A percentile compares a stretch with the other conserved stretches of the same genome.
These are phyloP conservation scores for Aphelocoma coerulescens DNA, from an alignment of 2,113 vertebrate genomes.

Conservation along the genomic window DNA sequence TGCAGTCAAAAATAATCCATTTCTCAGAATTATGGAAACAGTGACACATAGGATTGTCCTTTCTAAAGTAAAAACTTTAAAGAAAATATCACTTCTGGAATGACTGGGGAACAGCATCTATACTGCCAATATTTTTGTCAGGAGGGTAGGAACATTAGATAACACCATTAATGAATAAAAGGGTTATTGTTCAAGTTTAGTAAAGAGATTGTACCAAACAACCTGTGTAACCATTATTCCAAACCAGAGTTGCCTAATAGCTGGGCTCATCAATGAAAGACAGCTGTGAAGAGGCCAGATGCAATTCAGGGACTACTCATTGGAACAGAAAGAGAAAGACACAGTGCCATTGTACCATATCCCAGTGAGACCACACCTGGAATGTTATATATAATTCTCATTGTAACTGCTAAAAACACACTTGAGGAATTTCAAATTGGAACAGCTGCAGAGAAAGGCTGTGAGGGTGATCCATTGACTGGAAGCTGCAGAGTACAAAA, in stretches of 20 bases:
- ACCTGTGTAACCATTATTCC: not conserved
- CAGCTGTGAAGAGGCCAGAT: not conserved
- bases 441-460: not conserved
- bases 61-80: not conserved
- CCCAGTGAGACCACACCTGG: not conserved
- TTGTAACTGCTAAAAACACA: not conserved
- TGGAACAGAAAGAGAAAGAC: not conserved
- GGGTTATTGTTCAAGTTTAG: not conserved
- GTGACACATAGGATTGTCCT: not conserved
- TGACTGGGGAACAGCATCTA: not conserved
- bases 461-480: not conserved
- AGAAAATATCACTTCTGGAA: not conserved
- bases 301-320: not conserved
- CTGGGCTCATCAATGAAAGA: not conserved
- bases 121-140: not conserved
- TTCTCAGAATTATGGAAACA: not conserved
- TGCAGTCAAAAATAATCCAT: not conserved
- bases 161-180: not conserved
- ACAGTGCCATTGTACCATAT: not conserved
- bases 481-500: not conserved
- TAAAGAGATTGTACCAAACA: not conserved
- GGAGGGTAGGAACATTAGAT: not conserved
- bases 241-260: not conserved
- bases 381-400: not conserved
- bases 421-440: not conserved